Evolutionary conservation across 2,113 vertebrate genomes (phyloP), one percentile per base, ranked within the genome.

Genomic region (Acanthochromis polyacanthus): DNA sequence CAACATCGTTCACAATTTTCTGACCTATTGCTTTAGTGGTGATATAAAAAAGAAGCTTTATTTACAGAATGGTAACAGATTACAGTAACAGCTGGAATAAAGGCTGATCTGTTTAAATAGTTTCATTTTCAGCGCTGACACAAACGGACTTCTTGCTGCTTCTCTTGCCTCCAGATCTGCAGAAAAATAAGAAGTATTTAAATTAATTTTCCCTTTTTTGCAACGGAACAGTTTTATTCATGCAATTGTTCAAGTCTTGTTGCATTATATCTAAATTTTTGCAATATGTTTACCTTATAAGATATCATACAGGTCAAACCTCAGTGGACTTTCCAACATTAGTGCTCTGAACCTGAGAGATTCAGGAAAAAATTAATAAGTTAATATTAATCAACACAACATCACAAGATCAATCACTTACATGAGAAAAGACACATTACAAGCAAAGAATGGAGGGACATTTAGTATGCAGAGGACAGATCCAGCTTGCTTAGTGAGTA

Each of bases 271-370:
- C 3, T 25, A 25, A 38, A n/a, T n/a, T n/a, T n/a, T 19, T 61
- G 9, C 7, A 38, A 3, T 16, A 9, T 30, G 65, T 65, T 80
- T 58, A 85, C 82, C 67, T 38, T 30, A 25, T 51, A 56, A 23
- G 36, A 11, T 19, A 40, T 68, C 30, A 63, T 43, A 65, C 19
- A 57, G 4, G n/a, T 93, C 90, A 95, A 57, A 95, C 95, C 68
- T 94, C 95, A 57, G 94, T 94, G 68, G 93, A 93, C 69, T 91
- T 95, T 58, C 83, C 89, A 46, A 71, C 77, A 60, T 53, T 28
- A 5, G 58, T 64, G 71, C 68, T 87, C 58, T 91, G 78, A 81
- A 68, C 80, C 92, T 94, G 83, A 61, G 38, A 75, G 10, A 81
- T 48, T 40, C 15, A 82, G 3, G 5, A 71, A 74, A 23, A 66